phyloP scores from a whole-genome alignment of 2,888 invertebrate species.

The Aspidapion aeneum region DNA sequence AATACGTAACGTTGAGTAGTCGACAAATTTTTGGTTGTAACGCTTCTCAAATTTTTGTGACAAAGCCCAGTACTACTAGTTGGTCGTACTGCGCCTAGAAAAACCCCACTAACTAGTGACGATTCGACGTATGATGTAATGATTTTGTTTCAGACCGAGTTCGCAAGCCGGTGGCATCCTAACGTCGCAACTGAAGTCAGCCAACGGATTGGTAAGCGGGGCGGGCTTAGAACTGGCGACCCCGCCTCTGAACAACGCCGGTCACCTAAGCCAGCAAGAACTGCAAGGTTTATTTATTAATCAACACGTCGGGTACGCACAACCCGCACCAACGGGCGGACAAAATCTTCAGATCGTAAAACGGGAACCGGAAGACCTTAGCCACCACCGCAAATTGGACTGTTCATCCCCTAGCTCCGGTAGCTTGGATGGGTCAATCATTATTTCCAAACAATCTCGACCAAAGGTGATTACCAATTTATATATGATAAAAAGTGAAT shows the following conservation, averaged over 20 bases:
- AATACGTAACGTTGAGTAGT: too few species aligned
- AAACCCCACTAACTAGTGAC: slow-evolving; percentile 15
- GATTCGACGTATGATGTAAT: slow-evolving; percentile 36
- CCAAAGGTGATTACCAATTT: slow-evolving; percentile 58
- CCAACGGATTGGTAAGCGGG: slow-evolving; percentile 69
- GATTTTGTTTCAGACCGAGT: slow-evolving; percentile 47
- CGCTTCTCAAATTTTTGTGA: too few species aligned
- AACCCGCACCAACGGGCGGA: slow-evolving; percentile 45
- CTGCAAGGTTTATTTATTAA: slow-evolving; percentile 54
- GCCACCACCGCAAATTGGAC: slow-evolving; percentile 62
- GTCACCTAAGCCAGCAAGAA: slow-evolving; percentile 61
- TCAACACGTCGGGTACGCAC: slow-evolving; percentile 60
- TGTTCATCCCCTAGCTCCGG: slow-evolving; percentile 56
- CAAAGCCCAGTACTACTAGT: too few species aligned
- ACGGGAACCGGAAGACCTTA: slow-evolving; percentile 79
- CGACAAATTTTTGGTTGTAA: too few species aligned
- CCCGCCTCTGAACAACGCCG: slow-evolving; percentile 46
- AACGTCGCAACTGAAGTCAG: slow-evolving; percentile 65
- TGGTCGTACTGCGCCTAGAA: too few species aligned
- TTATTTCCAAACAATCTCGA: slow-evolving; percentile 53
- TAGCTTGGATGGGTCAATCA: slow-evolving; percentile 52
- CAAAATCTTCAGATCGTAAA: slow-evolving; percentile 68
- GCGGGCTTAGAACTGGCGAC: slow-evolving; percentile 55
- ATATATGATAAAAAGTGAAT: too few species aligned
- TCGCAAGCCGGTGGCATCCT: slow-evolving; percentile 53